Conservation (phyloP, 1,140 invertebrate genomes). For the Aphaenogaster rudis region DNA sequence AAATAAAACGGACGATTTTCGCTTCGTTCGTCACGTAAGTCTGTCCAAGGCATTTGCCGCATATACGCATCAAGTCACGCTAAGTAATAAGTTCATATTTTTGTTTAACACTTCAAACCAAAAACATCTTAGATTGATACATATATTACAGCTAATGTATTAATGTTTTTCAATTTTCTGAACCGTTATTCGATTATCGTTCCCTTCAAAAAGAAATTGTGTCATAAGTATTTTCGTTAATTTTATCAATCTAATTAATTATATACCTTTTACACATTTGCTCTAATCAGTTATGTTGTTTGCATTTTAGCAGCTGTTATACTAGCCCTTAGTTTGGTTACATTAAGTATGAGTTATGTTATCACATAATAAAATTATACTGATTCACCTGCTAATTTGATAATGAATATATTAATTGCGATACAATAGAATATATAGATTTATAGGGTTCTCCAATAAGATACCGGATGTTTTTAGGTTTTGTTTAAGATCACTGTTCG, state of each 20-base stretch:
- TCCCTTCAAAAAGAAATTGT: constrained; percentile 18
- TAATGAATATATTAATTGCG: background rate
- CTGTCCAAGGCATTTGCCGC: background rate
- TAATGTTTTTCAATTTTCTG: constrained; percentile 32
- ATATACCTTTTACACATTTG: background rate
- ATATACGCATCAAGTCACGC: background rate
- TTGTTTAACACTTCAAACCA: background rate
- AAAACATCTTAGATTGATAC: background rate
- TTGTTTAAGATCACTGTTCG: too few relatives aligned
- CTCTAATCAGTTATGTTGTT: background rate
- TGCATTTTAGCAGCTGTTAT: background rate
- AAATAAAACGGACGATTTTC: constrained; percentile 78
- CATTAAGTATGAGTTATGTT: background rate
- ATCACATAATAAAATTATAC: background rate
- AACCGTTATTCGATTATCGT: constrained; percentile 44
- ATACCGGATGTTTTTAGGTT: too few relatives aligned
- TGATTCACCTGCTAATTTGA: background rate
- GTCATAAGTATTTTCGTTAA: constrained; percentile 21
- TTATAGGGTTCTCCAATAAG: background rate
- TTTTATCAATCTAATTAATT: background rate
- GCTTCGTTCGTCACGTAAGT: constrained; percentile 76
- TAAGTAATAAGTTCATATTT: background rate
- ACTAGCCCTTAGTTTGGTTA: background rate
- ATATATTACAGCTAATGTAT: background rate
- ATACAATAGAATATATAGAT: background rate